phyloP scores from a whole-genome alignment of 2,888 invertebrate species.

The Aphelenchoides bicaudatus region DNA sequence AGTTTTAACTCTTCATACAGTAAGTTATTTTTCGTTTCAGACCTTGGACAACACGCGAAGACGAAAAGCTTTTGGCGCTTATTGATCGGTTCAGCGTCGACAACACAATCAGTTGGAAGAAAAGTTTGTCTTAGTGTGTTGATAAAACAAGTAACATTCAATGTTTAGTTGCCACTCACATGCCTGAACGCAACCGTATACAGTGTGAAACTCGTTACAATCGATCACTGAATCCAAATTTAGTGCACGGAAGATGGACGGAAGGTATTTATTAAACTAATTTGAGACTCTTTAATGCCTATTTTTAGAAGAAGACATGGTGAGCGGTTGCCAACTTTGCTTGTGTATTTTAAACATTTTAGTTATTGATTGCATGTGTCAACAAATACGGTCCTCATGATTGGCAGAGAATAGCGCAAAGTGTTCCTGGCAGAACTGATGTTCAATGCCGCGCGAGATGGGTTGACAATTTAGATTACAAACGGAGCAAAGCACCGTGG shows the following conservation, averaged over 20 bases:
- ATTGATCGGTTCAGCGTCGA: conserved; percentile 70
- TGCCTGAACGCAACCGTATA: conserved; percentile 46
- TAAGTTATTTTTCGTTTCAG: conserved; percentile 29
- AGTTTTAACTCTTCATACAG: not conserved
- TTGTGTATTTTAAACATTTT: conserved; percentile 11
- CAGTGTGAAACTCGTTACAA: conserved; percentile 45
- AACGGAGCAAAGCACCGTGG: conserved; percentile 65
- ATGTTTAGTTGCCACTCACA: conserved; percentile 46
- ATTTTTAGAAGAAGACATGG: too few species aligned
- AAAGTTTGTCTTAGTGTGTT: conserved; percentile 51
- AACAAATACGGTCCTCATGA: conserved; percentile 39
- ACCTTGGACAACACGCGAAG: conserved; percentile 72
- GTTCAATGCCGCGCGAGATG: conserved; percentile 37
- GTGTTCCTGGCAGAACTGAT: conserved; percentile 22
- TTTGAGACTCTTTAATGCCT: too few species aligned
- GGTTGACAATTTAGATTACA: conserved; percentile 41
- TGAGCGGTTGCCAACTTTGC: too few species aligned
- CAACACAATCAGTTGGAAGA: conserved; percentile 73
- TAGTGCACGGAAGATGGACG: conserved; percentile 52
- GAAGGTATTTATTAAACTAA: too few species aligned
- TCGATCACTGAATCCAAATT: conserved; percentile 38
- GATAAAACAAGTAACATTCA: not conserved
- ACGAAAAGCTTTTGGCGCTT: conserved; percentile 68
- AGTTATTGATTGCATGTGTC: conserved; percentile 34
- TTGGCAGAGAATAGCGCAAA: conserved; percentile 30